phyloP scores from a whole-genome alignment of 2,888 invertebrate genomes.

The Neocrepidodera transversa region DNA sequence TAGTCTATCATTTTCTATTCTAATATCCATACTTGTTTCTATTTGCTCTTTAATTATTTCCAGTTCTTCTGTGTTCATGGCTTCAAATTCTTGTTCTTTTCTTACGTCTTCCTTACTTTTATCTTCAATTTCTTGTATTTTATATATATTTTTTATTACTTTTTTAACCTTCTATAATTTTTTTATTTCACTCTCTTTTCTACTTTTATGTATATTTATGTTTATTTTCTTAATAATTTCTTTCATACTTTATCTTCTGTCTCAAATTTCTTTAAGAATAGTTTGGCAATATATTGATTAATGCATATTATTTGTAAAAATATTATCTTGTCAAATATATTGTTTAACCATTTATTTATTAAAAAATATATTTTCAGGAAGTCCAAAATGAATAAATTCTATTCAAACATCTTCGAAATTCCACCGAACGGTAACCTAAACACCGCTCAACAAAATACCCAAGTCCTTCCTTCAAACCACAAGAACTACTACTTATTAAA shows the following conservation, averaged over 20 bases:
- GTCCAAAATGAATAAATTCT: conserved; percentile 1
- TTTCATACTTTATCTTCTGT: too few relatives aligned
- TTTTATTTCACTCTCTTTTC: not conserved
- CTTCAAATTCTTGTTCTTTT: not conserved
- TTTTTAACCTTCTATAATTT: too few relatives aligned
- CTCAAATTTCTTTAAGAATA: too few relatives aligned
- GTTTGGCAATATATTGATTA: too few relatives aligned
- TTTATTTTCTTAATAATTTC: too few relatives aligned
- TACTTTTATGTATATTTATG: too few relatives aligned
- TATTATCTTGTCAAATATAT: too few relatives aligned
- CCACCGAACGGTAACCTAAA: not conserved
- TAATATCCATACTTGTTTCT: too few relatives aligned
- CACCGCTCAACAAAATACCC: conserved; percentile 1
- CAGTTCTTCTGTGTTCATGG: not conserved
- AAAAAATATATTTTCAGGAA: not conserved
- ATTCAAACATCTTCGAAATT: conserved; percentile 14
- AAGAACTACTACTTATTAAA: conserved; percentile 8
- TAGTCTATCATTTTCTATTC: not conserved
- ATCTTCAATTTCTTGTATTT: not conserved
- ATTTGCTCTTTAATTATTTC: too few relatives aligned
- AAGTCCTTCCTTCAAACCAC: not conserved
- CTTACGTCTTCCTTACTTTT: not conserved
- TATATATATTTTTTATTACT: too few relatives aligned
- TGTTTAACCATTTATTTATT: too few relatives aligned
- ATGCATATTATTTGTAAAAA: too few relatives aligned